These are phyloP conservation scores for Aphidius ervi DNA, from an alignment of 1,140 invertebrate species.

Conservation along the genomic window DNA sequence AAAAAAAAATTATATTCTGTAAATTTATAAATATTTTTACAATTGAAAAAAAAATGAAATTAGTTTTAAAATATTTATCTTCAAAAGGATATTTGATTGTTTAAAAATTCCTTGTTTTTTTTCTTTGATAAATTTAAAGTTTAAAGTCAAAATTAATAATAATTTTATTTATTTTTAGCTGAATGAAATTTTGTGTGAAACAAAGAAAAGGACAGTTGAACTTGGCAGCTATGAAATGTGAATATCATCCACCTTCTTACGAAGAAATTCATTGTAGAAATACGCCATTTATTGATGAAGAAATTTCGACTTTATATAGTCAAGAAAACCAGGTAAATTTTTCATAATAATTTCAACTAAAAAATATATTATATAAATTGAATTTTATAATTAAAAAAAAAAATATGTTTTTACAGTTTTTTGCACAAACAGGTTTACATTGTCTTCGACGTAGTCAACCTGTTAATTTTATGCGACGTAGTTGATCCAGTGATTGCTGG, in stretches of 20 bases:
- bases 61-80: too few relatives aligned
- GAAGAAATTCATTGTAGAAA: slow-evolving; percentile 42
- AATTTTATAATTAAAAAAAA: too few relatives aligned
- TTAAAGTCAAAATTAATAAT: too few relatives aligned
- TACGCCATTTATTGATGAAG: too few relatives aligned
- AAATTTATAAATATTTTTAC: slow-evolving; percentile 2
- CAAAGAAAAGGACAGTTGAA: slow-evolving; percentile 37
- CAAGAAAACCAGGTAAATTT: too few relatives aligned
- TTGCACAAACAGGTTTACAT: slow-evolving; percentile 44
- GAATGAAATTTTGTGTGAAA: slow-evolving; percentile 41
- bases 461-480: slow-evolving; percentile 40
- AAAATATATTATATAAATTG: too few relatives aligned
- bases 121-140: neutral
- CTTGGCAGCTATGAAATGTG: slow-evolving; percentile 41
- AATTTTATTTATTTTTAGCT: too few relatives aligned
- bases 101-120: neutral
- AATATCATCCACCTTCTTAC: slow-evolving; percentile 49
- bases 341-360: too few relatives aligned
- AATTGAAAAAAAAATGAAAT: too few relatives aligned
- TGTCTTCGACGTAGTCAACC: slow-evolving; percentile 48
- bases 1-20: slow-evolving; percentile 16
- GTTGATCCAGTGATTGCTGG: slow-evolving; percentile 48
- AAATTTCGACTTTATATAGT: too few relatives aligned
- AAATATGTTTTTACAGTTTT: slow-evolving; percentile 38
- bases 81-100: too few relatives aligned